These are phyloP conservation scores for Papilio glaucus DNA, from an alignment of 1,140 invertebrate species.

Conservation along the genomic window DNA sequence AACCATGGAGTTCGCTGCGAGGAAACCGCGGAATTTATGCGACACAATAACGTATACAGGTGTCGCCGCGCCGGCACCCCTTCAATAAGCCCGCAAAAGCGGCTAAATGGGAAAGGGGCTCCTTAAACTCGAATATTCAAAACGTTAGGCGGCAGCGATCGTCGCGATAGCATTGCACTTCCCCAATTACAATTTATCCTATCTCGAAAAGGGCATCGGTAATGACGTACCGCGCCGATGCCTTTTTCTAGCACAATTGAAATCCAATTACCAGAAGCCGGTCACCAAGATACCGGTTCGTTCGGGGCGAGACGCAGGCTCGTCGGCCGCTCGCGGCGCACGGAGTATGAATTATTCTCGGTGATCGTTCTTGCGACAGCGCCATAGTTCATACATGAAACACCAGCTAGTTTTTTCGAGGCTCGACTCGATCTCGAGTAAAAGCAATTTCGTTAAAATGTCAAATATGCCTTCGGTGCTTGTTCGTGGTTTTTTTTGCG, in stretches of 20 bases:
- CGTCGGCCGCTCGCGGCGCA: conserved; percentile 78
- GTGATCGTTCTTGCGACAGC: conserved; percentile 77
- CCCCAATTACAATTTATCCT: conserved; percentile 75
- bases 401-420: conserved; percentile 77
- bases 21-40: conserved; percentile 77
- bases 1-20: conserved; percentile 64
- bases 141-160: conserved; percentile 64
- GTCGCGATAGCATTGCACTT: conserved; percentile 55
- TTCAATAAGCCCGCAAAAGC: conserved; percentile 71
- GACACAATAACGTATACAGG: conserved; percentile 80
- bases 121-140: conserved; percentile 55
- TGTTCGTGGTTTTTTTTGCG: conserved; percentile 50
- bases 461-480: conserved; percentile 53
- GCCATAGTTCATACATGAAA: conserved; percentile 83
- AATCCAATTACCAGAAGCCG: conserved; percentile 82
- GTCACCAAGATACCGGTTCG: conserved; percentile 67
- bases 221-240: conserved; percentile 69
- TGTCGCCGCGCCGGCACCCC: conserved; percentile 70
- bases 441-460: conserved; percentile 66
- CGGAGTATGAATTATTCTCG: conserved; percentile 83
- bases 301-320: conserved; percentile 53
- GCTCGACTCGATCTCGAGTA: conserved; percentile 61
- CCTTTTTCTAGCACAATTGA: conserved; percentile 75
- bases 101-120: conserved; percentile 65
- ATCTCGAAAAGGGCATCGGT: conserved; percentile 74